A percentile compares a stretch with the other conserved stretches of the same genome.
Conservation (phyloP, 1,140 invertebrate species). For the Antheraea mylitta region DNA sequence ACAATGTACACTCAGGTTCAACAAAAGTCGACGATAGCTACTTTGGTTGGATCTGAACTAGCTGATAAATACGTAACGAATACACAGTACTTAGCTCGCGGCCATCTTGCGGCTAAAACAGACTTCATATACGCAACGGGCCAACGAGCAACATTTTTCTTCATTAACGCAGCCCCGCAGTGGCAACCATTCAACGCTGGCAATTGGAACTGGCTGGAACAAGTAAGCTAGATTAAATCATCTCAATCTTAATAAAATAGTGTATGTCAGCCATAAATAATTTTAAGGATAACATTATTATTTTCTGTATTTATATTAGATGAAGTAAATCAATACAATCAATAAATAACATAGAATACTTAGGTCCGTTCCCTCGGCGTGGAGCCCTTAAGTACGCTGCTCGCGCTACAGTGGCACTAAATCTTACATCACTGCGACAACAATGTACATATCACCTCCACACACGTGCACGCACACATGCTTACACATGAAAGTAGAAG, state of each 20-base stretch:
- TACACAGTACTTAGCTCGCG: slow-evolving; percentile 78
- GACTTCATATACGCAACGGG: slow-evolving; percentile 82
- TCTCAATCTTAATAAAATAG: not conserved
- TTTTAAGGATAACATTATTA: no score
- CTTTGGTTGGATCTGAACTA: slow-evolving; percentile 42
- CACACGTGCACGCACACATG: no score
- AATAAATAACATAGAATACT: no score
- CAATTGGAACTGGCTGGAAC: slow-evolving; percentile 81
- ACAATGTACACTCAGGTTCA: slow-evolving; percentile 54
- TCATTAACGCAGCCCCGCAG: slow-evolving; percentile 82
- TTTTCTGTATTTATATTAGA: no score
- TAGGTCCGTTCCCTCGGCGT: no score
- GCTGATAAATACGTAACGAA: slow-evolving; percentile 57
- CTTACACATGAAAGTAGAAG: no score
- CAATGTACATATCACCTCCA: no score
- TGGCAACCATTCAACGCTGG: slow-evolving; percentile 84
- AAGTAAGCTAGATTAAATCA: slow-evolving; percentile 35
- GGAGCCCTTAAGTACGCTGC: no score
- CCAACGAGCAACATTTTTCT: slow-evolving; percentile 83
- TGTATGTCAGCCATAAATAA: not conserved
- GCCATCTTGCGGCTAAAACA: slow-evolving; percentile 84
- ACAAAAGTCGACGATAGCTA: slow-evolving; percentile 49
- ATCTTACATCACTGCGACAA: no score
- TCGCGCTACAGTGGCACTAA: no score
- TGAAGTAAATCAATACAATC: no score